Base-by-base conservation (phyloP, 2,113 vertebrate genomes). In the Pampusana beccarii region DNA sequence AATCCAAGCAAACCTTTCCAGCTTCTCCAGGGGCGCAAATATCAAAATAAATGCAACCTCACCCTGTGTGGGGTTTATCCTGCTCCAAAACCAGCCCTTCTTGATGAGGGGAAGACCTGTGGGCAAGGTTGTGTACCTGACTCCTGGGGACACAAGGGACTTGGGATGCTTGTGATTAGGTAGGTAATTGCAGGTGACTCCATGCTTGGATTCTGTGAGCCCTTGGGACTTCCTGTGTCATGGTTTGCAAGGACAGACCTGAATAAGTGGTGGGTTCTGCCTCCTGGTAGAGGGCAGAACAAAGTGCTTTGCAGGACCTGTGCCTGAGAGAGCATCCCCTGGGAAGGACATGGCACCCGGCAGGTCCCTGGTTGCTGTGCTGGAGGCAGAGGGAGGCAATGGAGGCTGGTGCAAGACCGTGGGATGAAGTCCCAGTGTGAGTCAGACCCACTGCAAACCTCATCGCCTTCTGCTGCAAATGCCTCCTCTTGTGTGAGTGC, bases 311-410 rank as follows among this genome's bases (percentile, higher is more conserved):
- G 25, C 38, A 34, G 29, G 40, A 26, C 44, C 53, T 20, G 9
- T 18, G 21, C 23, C 21, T 15, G 46, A 38, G 38, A 65, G 51
- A 80, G 70, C 25, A 26, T 26, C 51, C 33, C 4, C n/a, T 2
- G 1, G 0, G 3, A 53, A 33, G 69, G 48, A n/a, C 26, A 28
- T n/a, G n/a, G n/a, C n/a, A 25, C 25, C 25, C 1, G 2, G 3
- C 44, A 34, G 33, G 17, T 46, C 23, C 51, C 53, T 58, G 4
- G 6, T 1, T 67, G 53, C 10, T 62, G 20, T 81, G 40, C 66
- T 71, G 77, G 62, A 50, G 67, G 1, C 13, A 40, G 23, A 36
- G 21, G 48, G 48, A 64, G 36, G 36, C 53, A 17, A 29, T 9
- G 64, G 42, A 46, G n/a, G 66, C 36, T 44, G 60, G 11, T 48